These are phyloP conservation scores for Cervus canadensis DNA, from an alignment of 2,113 vertebrate genomes.

Conservation along the genomic window DNA sequence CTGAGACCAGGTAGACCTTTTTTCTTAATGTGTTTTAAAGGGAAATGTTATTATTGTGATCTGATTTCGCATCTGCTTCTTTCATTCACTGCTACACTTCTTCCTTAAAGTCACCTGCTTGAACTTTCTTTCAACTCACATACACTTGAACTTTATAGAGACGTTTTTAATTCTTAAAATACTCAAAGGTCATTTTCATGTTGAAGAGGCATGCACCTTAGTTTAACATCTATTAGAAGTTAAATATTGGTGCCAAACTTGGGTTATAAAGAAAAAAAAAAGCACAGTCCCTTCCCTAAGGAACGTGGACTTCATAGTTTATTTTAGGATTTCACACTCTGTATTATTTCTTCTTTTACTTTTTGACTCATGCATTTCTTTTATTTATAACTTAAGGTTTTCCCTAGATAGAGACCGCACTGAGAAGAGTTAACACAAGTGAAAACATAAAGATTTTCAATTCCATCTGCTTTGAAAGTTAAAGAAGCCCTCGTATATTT, in stretches of 20 bases:
- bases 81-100: conserved; percentile 20
- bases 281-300: background rate
- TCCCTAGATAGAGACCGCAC: background rate
- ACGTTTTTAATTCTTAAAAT: conserved; percentile 27
- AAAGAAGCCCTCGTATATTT: conserved; percentile 6
- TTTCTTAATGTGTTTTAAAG: background rate
- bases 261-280: background rate
- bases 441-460: conserved; percentile 38
- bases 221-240: background rate
- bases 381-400: background rate
- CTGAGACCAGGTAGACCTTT: background rate
- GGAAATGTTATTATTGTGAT: background rate
- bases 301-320: background rate
- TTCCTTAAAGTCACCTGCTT: conserved; percentile 1
- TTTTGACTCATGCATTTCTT: conserved; percentile 6
- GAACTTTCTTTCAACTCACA: background rate
- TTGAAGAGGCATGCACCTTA: conserved; percentile 18
- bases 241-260: background rate
- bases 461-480: conserved; percentile 31
- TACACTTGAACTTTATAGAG: background rate
- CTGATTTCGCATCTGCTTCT: background rate
- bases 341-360: background rate
- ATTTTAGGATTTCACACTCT: background rate
- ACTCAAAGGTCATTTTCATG: background rate
- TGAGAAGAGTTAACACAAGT: background rate